Evolutionary conservation across 2,113 vertebrate genomes (phyloP).

Genomic region (Atherinomorus stipes): DNA sequence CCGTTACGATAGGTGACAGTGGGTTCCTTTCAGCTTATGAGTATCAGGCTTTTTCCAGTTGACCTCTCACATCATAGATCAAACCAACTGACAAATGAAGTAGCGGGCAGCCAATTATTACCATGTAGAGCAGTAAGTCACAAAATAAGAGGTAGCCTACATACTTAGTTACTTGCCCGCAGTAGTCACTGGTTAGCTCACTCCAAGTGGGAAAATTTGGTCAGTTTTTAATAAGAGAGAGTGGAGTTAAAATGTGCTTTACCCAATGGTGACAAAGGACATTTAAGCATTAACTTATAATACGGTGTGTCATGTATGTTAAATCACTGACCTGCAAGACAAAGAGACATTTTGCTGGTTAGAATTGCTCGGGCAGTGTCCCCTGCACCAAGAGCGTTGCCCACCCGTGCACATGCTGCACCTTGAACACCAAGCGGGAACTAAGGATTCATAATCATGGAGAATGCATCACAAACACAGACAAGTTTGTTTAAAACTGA

Average conservation of each 20-base stretch:
- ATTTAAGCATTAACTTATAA: background rate
- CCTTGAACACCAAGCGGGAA: constrained; percentile 86
- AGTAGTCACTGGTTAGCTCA: too few species aligned
- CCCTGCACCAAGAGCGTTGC: constrained; percentile 88
- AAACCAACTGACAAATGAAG: background rate
- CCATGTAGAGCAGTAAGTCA: too few species aligned
- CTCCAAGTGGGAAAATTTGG: too few species aligned
- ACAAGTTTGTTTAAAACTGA: background rate
- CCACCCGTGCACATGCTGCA: constrained; percentile 87
- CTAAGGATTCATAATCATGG: too few species aligned
- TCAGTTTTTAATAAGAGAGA: too few species aligned
- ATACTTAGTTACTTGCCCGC: too few species aligned
- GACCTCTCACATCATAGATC: background rate
- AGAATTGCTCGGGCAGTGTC: constrained; percentile 81
- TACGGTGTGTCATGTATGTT: background rate
- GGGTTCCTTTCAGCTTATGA: background rate
- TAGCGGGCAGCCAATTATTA: too few species aligned
- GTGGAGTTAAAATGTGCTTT: too few species aligned
- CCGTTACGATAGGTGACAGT: background rate
- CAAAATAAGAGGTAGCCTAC: too few species aligned
- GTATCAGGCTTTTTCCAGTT: background rate
- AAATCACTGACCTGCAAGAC: constrained; percentile 83
- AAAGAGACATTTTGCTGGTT: constrained; percentile 80
- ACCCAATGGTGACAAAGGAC: background rate
- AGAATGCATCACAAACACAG: background rate